Evolutionary conservation across 2,888 invertebrate genomes (phyloP).

Genomic region (Hylaea fasciaria): DNA sequence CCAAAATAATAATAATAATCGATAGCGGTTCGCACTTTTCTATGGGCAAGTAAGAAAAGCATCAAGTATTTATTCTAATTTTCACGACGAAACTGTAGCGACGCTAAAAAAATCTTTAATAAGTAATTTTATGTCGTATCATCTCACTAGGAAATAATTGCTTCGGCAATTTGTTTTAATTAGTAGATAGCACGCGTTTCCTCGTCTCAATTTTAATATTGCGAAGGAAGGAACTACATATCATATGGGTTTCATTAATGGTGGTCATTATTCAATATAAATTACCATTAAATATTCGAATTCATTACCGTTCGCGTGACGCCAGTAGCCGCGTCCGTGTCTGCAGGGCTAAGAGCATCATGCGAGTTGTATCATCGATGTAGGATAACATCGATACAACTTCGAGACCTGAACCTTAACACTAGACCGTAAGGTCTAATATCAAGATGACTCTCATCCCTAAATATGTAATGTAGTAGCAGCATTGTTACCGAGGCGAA

Average conservation of each 20-base stretch:
- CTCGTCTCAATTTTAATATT: constrained; percentile 2
- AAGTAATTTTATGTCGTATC: too few relatives aligned
- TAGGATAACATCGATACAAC: constrained; percentile 7
- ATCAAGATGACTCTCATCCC: constrained; percentile 17
- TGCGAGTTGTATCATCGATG: constrained; percentile 31
- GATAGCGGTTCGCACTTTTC: too few relatives aligned
- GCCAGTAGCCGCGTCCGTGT: constrained; percentile 70
- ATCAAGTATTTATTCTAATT: too few relatives aligned
- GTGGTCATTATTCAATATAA: constrained; percentile 42
- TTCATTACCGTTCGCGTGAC: constrained; percentile 63
- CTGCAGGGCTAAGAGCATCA: constrained; percentile 55
- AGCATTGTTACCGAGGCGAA: constrained; percentile 41
- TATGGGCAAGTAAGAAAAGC: too few relatives aligned
- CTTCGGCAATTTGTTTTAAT: too few relatives aligned
- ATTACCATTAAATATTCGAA: constrained; percentile 50
- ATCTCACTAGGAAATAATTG: too few relatives aligned
- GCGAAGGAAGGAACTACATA: constrained; percentile 37
- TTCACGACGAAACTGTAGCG: too few relatives aligned
- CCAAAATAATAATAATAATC: too few relatives aligned
- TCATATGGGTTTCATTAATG: constrained; percentile 29
- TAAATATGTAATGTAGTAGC: constrained; percentile 26
- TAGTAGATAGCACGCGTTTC: background rate
- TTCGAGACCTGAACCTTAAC: constrained; percentile 19
- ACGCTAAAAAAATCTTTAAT: too few relatives aligned
- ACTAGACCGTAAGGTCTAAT: constrained; percentile 25